Base-by-base conservation (phyloP, 1,140 invertebrate genomes). In the Drosophila carrolli region DNA sequence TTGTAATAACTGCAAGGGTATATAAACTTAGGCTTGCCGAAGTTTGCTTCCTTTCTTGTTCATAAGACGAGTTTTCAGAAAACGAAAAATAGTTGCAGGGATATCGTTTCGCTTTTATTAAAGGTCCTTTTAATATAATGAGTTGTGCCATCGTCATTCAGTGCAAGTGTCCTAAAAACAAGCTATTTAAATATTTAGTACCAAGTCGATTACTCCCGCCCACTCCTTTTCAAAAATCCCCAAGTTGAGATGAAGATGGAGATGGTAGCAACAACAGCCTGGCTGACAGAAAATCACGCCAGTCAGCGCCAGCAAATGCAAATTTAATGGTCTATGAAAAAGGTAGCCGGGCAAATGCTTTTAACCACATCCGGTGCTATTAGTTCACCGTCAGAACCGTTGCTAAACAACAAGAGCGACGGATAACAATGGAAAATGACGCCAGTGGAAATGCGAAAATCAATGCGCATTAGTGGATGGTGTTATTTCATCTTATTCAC, bases 291-390 rank as follows among this genome's bases (percentile, higher is more conserved):
- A 79, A 88, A 89, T 88, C 60, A 75, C 57, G 72, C 83, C 73
- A 83, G 84, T 89, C 83, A 88, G 63, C 83, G 44, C 37, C 37
- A 55, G 78, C 84, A 88, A 88, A 88, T 89, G 83, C 83, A 88
- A 88, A 88, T 88, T 88, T 88, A 88, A 88, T 88, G 83, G 84
- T 89, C 79, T 88, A 88, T 88, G 76, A 78, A 80, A 88, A 88
- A 88, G 83, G 80, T 83, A 88, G 83, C 80, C 57, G 67, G 83
- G 79, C 67, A 88, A 86, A 86, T 89, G 83, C 83, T 88, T 88
- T 88, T 88, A 89, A 88, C 83, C 83, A 89, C 79, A 88, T 88
- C 83, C 83, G 83, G 65, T 74, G 84, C 84, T 78, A 89, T 89
- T 83, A 88, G 84, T 67, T 67, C 61, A 67, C 68, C 65, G 57